These are phyloP conservation scores for Nemoura dubitans DNA, from an alignment of 2,888 invertebrate species.

Conservation along the genomic window DNA sequence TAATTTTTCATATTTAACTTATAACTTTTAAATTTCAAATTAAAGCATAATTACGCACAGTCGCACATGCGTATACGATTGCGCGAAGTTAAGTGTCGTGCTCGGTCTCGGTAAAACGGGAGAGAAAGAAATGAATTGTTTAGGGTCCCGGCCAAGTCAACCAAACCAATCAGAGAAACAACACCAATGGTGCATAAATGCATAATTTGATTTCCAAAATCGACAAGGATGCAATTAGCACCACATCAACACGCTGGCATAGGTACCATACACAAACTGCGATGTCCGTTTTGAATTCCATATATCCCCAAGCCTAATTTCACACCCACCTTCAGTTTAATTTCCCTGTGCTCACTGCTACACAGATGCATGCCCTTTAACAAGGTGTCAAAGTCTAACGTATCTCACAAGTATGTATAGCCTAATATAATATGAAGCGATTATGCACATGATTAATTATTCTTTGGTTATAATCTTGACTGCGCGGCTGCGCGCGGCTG, in stretches of 20 bases:
- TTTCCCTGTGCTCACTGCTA: no score
- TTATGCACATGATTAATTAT: not conserved
- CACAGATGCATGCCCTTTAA: not conserved
- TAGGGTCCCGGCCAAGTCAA: no score
- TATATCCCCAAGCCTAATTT: no score
- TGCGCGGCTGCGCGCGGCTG: not conserved
- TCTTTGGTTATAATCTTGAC: not conserved
- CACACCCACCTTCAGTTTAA: not conserved
- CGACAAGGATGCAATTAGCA: not conserved
- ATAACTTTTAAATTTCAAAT: not conserved
- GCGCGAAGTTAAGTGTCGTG: no score
- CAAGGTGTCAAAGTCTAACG: not conserved
- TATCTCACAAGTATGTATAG: not conserved
- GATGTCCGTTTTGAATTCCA: no score
- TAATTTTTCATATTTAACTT: not conserved
- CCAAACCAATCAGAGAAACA: not conserved
- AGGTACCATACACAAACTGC: no score
- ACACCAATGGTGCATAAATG: not conserved
- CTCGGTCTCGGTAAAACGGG: no score
- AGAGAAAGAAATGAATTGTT: no score
- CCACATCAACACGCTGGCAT: not conserved
- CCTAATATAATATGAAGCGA: conserved; percentile 7
- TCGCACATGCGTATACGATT: no score
- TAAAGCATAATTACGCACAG: not conserved
- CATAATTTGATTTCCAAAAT: not conserved